Evolutionary conservation across 1,140 invertebrate genomes (phyloP).

Genomic region (Drosophila repleta): DNA sequence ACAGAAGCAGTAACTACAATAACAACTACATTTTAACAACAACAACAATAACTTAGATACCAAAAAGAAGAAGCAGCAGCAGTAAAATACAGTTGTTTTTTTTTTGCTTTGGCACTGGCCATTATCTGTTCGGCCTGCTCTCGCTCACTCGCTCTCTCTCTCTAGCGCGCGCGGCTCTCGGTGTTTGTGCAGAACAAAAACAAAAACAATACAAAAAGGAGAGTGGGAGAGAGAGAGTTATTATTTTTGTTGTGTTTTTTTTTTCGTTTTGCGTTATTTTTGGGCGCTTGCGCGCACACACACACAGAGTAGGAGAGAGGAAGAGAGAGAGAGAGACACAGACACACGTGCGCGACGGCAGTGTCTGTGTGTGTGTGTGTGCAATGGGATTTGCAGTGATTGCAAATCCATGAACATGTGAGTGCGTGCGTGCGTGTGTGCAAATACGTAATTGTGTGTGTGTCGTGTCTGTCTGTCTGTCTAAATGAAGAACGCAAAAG

Average conservation of each 20-base stretch:
- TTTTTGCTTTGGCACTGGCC: slow-evolving; percentile 13
- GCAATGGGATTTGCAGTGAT: slow-evolving; percentile 46
- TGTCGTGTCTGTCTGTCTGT: not conserved
- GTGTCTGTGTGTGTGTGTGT: slow-evolving; percentile 34
- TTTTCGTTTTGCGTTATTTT: slow-evolving; percentile 31
- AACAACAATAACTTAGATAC: slow-evolving; percentile 15
- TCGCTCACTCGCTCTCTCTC: slow-evolving; percentile 4
- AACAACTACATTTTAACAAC: slow-evolving; percentile 24
- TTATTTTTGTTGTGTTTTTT: slow-evolving; percentile 4
- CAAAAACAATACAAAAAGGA: not conserved
- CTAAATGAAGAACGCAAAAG: slow-evolving; percentile 21
- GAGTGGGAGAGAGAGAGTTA: slow-evolving; percentile 8
- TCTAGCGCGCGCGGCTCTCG: not conserved
- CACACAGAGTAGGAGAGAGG: slow-evolving; percentile 1
- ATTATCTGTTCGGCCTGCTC: slow-evolving; percentile 6
- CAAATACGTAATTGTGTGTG: not conserved
- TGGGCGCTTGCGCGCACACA: slow-evolving; percentile 31
- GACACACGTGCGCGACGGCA: slow-evolving; percentile 1
- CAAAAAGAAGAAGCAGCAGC: too few species aligned
- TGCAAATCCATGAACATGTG: slow-evolving; percentile 7
- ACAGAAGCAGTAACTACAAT: slow-evolving; percentile 10
- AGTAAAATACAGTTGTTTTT: not conserved
- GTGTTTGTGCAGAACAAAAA: slow-evolving; percentile 9
- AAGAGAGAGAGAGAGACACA: not conserved
- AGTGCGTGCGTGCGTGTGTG: slow-evolving; percentile 12